Conservation (phyloP, 2,113 vertebrate genomes). For the Poeciliopsis turrubarensis region DNA sequence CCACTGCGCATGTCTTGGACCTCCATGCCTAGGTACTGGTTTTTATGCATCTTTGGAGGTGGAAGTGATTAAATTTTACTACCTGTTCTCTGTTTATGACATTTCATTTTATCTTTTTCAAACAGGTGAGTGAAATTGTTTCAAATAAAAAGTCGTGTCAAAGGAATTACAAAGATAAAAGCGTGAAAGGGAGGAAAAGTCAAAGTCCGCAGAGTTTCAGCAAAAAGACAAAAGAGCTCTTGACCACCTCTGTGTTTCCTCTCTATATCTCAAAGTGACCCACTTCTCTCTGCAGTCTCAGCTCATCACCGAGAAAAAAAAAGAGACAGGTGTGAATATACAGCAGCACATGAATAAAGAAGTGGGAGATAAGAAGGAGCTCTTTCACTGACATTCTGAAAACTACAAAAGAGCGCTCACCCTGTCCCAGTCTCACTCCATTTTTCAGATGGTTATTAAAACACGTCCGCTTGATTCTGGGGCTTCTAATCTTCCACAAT, state of each 20-base stretch:
- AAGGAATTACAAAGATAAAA: background rate
- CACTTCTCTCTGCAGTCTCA: constrained; percentile 52
- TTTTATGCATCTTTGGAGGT: no score
- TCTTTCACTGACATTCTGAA: constrained; percentile 38
- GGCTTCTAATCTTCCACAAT: constrained; percentile 41
- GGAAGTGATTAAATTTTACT: background rate
- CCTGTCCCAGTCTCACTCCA: constrained; percentile 22
- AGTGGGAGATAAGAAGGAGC: constrained; percentile 54
- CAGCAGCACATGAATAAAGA: constrained; percentile 58
- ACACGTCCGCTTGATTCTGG: constrained; percentile 21
- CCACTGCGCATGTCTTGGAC: no score
- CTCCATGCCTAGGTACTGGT: no score
- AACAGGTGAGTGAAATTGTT: background rate
- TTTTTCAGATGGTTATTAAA: constrained; percentile 30
- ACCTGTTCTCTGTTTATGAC: background rate
- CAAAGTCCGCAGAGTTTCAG: constrained; percentile 5
- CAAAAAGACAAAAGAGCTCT: constrained; percentile 24
- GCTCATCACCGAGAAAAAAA: constrained; percentile 34
- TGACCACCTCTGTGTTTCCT: constrained; percentile 38
- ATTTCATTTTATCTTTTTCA: no score
- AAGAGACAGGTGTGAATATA: constrained; percentile 29
- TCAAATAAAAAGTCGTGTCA: background rate
- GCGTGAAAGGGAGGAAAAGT: background rate
- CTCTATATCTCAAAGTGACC: constrained; percentile 51
- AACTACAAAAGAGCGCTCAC: constrained; percentile 42